phyloP scores from a whole-genome alignment of 2,797 vertebrate species.

The Monodelphis domestica region DNA sequence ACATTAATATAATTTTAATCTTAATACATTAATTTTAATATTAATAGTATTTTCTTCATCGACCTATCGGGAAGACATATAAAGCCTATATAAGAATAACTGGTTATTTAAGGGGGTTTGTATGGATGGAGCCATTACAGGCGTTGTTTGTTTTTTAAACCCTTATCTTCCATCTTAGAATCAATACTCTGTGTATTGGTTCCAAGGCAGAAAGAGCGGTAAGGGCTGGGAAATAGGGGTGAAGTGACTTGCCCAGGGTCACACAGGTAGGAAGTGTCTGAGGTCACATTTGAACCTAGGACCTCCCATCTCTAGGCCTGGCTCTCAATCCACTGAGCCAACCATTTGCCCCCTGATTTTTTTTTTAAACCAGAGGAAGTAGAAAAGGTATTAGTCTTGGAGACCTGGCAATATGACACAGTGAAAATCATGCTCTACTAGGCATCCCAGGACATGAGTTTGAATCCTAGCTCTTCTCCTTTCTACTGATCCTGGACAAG shows the following conservation, averaged over 20 bases:
- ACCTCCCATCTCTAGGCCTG: no score
- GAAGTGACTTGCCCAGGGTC: no score
- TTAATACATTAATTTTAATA: background rate
- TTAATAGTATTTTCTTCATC: background rate
- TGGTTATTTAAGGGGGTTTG: slow-evolving; percentile 31
- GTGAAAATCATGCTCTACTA: background rate
- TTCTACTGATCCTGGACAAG: background rate
- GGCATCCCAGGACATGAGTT: background rate
- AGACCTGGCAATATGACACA: background rate
- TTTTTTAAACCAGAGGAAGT: background rate
- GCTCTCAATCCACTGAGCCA: no score
- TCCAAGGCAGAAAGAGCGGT: no score
- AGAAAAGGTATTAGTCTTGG: background rate
- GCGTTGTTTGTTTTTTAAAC: background rate
- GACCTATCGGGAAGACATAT: background rate
- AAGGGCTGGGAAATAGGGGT: no score
- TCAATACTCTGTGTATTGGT: no score
- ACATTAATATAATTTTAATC: no score
- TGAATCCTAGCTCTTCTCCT: background rate
- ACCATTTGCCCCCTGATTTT: no score
- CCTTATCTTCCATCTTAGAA: no score
- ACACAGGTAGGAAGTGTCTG: no score
- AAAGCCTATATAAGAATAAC: background rate
- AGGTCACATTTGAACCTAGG: no score
- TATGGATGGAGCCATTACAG: background rate